Conservation (phyloP, 2,888 invertebrate genomes). For the Ditylenchus weischeri region DNA sequence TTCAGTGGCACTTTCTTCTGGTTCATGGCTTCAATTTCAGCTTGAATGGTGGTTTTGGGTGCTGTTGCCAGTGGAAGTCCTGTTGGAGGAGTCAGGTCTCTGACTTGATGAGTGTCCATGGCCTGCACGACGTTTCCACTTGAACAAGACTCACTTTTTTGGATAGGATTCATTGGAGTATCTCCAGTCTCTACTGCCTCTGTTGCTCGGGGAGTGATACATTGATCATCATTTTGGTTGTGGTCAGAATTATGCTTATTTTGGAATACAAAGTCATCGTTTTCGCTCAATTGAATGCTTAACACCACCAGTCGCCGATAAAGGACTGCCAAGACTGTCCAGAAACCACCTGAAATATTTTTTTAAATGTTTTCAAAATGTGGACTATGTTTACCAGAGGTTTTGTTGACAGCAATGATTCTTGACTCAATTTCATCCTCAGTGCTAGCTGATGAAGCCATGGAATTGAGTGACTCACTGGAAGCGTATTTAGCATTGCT, state of each 20-base stretch:
- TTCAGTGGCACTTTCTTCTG: constrained; percentile 59
- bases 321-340: constrained; percentile 69
- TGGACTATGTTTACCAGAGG: constrained; percentile 41
- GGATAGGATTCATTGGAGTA: not conserved
- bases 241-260: not conserved
- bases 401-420: constrained; percentile 43
- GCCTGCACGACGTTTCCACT: not conserved
- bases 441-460: constrained; percentile 25
- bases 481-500: constrained; percentile 40
- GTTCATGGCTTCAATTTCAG: constrained; percentile 1
- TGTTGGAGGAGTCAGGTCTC: not conserved
- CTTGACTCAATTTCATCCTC: constrained; percentile 50
- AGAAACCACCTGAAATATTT: constrained; percentile 59
- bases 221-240: constrained; percentile 10
- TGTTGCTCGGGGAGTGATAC: not conserved
- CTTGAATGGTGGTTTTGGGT: constrained; percentile 12
- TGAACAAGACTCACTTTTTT: not conserved
- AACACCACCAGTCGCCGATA: constrained; percentile 68
- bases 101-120: constrained; percentile 19
- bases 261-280: constrained; percentile 42
- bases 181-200: not conserved
- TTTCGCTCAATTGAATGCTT: constrained; percentile 53
- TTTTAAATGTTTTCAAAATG: not conserved
- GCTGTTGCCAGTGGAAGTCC: not conserved
- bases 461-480: constrained; percentile 33